These are phyloP conservation scores for Chelonoidis abingdonii DNA, from an alignment of 2,113 vertebrate species.

Conservation along the genomic window DNA sequence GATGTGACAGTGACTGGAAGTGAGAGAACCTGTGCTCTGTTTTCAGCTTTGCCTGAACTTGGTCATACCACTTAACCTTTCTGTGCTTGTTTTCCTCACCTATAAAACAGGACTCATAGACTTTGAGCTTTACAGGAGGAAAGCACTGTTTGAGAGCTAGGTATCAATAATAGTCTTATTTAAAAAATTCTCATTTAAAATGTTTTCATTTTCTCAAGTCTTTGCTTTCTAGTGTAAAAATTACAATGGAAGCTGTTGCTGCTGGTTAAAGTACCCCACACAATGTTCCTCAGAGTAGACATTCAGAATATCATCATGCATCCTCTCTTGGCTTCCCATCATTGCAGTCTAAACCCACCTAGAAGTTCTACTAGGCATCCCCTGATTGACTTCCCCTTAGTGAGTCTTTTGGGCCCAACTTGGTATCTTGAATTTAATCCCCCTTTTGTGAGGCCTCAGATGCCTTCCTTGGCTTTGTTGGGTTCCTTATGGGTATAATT, in stretches of 20 bases:
- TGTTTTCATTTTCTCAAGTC: slow-evolving; percentile 32
- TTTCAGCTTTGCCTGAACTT: slow-evolving; percentile 2
- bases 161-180: slow-evolving; percentile 10
- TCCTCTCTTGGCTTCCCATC: background rate
- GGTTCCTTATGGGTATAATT: background rate
- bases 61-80: background rate
- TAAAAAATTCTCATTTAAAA: slow-evolving; percentile 6
- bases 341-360: background rate
- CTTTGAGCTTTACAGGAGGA: background rate
- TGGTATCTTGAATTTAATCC: background rate
- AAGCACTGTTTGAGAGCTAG: background rate
- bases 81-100: background rate
- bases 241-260: slow-evolving; percentile 27
- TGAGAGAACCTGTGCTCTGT: background rate
- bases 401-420: background rate
- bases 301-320: background rate
- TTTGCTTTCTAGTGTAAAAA: background rate
- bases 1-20: background rate
- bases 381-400: background rate
- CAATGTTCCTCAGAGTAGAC: background rate
- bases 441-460: background rate
- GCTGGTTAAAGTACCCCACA: background rate
- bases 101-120: background rate
- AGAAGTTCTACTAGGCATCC: background rate
- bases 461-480: background rate